Evolutionary conservation across 2,888 invertebrate genomes (phyloP).

Genomic region (Synergus umbraculus): DNA sequence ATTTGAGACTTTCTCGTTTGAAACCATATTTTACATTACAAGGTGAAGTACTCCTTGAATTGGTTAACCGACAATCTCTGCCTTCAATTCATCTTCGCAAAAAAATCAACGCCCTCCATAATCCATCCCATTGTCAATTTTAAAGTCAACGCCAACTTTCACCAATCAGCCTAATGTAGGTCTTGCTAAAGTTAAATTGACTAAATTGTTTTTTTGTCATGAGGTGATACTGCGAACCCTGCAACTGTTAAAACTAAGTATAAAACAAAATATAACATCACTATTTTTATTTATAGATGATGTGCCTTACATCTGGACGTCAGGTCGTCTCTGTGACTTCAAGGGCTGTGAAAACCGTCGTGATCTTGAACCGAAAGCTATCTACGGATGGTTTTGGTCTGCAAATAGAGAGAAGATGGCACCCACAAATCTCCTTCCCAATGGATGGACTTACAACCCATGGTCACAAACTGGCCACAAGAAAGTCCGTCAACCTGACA

Average conservation of each 20-base stretch:
- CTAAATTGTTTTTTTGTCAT: neutral
- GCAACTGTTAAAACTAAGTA: neutral
- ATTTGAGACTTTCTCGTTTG: constrained; percentile 32
- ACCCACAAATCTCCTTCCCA: constrained; percentile 86
- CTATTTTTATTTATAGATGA: constrained; percentile 81
- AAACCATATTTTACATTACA: neutral
- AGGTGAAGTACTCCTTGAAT: neutral
- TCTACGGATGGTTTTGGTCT: constrained; percentile 96
- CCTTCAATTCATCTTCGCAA: neutral
- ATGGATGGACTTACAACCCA: constrained; percentile 90
- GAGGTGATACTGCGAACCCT: neutral
- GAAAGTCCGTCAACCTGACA: constrained; percentile 92
- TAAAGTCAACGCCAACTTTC: constrained; percentile 1
- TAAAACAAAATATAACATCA: neutral
- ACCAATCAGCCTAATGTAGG: neutral
- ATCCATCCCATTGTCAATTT: neutral
- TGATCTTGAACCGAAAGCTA: constrained; percentile 90
- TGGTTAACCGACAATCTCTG: constrained; percentile 26
- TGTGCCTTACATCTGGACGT: constrained; percentile 96
- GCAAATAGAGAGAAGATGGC: constrained; percentile 92
- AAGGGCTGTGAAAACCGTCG: constrained; percentile 92
- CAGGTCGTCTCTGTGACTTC: constrained; percentile 94
- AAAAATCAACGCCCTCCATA: neutral
- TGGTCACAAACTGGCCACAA: constrained; percentile 96
- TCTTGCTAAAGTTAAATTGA: neutral